Base-by-base conservation (phyloP, 2,797 vertebrate genomes). In the Karalla daura region DNA sequence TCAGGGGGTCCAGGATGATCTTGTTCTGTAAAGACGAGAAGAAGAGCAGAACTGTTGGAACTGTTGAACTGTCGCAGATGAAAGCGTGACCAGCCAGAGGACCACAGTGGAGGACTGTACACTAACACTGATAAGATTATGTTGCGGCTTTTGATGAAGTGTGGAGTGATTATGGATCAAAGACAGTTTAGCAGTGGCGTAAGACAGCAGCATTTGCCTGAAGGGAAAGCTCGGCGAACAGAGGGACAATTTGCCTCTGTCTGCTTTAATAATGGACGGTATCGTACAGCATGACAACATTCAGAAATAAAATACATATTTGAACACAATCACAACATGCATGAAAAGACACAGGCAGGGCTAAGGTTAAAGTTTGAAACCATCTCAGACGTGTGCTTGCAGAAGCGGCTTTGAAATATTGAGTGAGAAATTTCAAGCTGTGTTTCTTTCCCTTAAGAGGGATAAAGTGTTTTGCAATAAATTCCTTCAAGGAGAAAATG, bases 1-100 rank as follows among this genome's bases (percentile, higher is more conserved):
- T 99, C 78, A 96, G 84, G 7, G 97, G 98, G 81, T 99, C 98
- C 91, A 99, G 93, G 32, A 99, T 98, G 78, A 99, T 98, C 95
- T 99, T 97, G 84, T 92, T 92, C 91, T 92, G 83, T 46, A 11
- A 56, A 56, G 35, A 46, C 10, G 53, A 13, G 12, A 1, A 69
- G 27, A 52, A 72, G 66, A 58, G 85, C 55, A 87, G 55, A 13
- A 69, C 21, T 47, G 52, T 46, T 45, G 49, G 12, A 5, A 3
- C 15, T 37, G 32, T 12, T 5, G 0, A 49, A n/a, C 12, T 49
- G n/a, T n/a, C n/a, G n/a, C n/a, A 25, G 10, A 25, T 8, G 15
- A 25, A 39, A 58, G 17, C 8, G 11, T 18, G 35, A 49, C 65
- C 45, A 60, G 15, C 4, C n/a, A 5, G 36, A 37, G 28, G 43